Evolutionary conservation across 2,888 invertebrate species (phyloP), one percentile per base, ranked within the genome.

Genomic region (Romanomermis culicivorax): DNA sequence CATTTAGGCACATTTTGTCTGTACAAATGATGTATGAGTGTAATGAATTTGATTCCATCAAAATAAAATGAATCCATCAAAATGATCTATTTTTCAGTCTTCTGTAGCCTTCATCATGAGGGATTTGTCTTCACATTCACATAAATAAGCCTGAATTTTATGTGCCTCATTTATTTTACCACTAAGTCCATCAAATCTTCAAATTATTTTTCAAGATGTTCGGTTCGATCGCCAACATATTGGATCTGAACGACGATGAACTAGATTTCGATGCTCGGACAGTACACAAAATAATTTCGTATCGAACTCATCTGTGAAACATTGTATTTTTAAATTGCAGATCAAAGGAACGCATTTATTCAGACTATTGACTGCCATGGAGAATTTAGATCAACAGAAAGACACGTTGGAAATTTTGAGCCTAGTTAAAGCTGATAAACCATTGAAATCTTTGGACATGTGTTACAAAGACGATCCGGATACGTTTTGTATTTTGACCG

Each of bases 401-500:
- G 72, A 72, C 59, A 61, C 62, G 29, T 62, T 71, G 29, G 1
- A 64, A 55, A 64, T 88, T 82, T 62, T 73, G 57, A 71, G 73
- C 58, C 62, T 74, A 49, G 71, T 75, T 4, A 62, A 70, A 20
- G 69, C 66, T 27, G 71, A 71, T 50, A 89, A 88, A 69, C 73
- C 73, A 26, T 73, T 91, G 20, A 85, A 86, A 69, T 87, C 93
- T 0, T 83, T 93, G 53, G 97, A 97, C 73, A 93, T 97, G 71
- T 97, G 97, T 70, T 99, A 99, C 70, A 83, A 91, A 61, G 93
- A 95, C 68, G 95, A 97, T 68, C 83, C 88, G 53, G 93, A 93
- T 70, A 87, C 88, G 77, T 91, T 95, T 53, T 86, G 85, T 11
- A 85, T 97, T 4, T 74, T 95, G 58, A 65, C 67, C 2, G 95